Evolutionary conservation across 2,888 invertebrate genomes (phyloP), one percentile per base, ranked within the genome.

Genomic region (Caenorhabditis sp.): DNA sequence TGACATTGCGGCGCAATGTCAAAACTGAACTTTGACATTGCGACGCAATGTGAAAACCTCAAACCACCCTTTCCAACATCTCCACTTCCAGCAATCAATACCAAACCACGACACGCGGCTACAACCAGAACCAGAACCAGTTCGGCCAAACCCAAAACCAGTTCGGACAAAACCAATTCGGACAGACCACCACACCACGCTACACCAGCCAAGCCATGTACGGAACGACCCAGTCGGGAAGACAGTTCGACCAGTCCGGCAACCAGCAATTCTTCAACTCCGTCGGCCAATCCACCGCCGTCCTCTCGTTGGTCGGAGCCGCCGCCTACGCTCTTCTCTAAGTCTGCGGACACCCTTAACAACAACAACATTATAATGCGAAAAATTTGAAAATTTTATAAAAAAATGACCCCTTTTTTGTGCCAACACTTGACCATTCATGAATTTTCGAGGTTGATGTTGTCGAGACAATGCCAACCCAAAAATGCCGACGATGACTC

Each of bases 21-120:
- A n/a, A n/a, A n/a, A n/a, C n/a, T 35, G 5, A 35, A 35, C 4
- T 35, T 35, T 35, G 31, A 35, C 5, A 35, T 35, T 6, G 4
- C 31, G n/a, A n/a, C n/a, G n/a, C n/a, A n/a, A n/a, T n/a, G n/a
- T n/a, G n/a, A n/a, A n/a, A n/a, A n/a, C n/a, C n/a, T n/a, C n/a
- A n/a, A n/a, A n/a, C n/a, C n/a, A n/a, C n/a, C n/a, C n/a, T n/a
- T n/a, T n/a, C n/a, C n/a, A n/a, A n/a, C n/a, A n/a, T n/a, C n/a
- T n/a, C 19, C 26, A 8, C 47, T 80, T 80, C 28, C 59, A 81
- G 81, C 70, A 81, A 81, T 54, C 82, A 82, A 82, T 82, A 82
- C 63, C 82, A 83, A 83, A 79, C 82, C 19, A 79, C 83, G 4
- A 79, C 82, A 28, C 41, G 74, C 28, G 74, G 77, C 19, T 66